Conservation (phyloP, 1,140 invertebrate species). For the Drosophila biarmipes region DNA sequence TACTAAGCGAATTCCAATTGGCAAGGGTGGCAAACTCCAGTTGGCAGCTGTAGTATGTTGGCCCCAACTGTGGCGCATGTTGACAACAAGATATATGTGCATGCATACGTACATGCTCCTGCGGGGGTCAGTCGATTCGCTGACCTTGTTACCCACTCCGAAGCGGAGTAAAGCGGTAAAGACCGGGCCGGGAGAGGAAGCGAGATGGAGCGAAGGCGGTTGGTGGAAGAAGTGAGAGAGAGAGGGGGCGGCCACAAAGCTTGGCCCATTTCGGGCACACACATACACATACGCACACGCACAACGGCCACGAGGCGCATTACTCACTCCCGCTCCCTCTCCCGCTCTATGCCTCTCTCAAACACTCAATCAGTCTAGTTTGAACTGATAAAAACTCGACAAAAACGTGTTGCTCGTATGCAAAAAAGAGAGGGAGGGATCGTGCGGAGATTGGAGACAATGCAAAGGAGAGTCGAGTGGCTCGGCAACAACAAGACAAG, state of each 20-base stretch:
- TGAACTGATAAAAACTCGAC: conserved; percentile 79
- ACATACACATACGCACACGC: conserved; percentile 10
- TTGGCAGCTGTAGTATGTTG: conserved; percentile 1
- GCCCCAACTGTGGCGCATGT: neutral
- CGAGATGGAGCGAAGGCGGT: neutral
- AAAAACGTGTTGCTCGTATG: conserved; percentile 74
- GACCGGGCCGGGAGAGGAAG: neutral
- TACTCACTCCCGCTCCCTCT: conserved; percentile 50
- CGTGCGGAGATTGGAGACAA: conserved; percentile 25
- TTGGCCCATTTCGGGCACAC: conserved; percentile 35
- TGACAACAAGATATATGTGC: neutral
- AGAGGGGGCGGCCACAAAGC: conserved; percentile 15
- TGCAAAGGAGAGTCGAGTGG: conserved; percentile 9
- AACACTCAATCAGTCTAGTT: conserved; percentile 60
- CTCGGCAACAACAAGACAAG: conserved; percentile 34
- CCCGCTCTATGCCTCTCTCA: conserved; percentile 2
- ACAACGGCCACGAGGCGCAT: conserved; percentile 47
- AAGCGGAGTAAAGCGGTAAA: conserved; percentile 28
- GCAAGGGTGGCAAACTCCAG: conserved; percentile 9
- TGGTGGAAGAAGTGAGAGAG: neutral
- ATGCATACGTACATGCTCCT: neutral
- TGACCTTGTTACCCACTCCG: conserved; percentile 41
- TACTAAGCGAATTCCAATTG: conserved; percentile 6
- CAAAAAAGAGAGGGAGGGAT: conserved; percentile 28
- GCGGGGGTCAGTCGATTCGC: conserved; percentile 26